Base-by-base conservation (phyloP, 2,888 invertebrate genomes). In the Sphinx pinastri region DNA sequence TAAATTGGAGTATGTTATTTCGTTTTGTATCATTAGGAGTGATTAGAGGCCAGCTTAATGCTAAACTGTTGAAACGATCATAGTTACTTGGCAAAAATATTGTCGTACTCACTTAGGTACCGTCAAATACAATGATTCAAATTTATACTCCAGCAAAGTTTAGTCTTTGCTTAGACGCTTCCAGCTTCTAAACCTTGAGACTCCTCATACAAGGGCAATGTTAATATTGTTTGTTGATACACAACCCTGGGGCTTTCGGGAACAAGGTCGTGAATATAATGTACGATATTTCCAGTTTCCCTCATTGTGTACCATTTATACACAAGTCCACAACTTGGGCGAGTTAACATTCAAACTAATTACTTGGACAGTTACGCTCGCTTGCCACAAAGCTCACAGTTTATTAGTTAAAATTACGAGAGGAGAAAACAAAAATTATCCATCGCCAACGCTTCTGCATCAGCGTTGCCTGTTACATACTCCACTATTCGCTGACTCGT, bases 341-440 rank as follows among this genome's bases (percentile, higher is more conserved):
- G n/a, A 49, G 49, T 60, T 58, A 68, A n/a, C 51, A 69, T 71
- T 72, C 73, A 71, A 79, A 79, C 80, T 87, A 86, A 86, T 88
- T 85, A 85, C 81, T 84, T 81, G 79, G 82, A 81, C 84, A 81
- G 79, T 84, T 77, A 79, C 69, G 74, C 75, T 71, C 75, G 77
- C 73, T 79, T 79, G 76, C 75, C 73, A 73, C 71, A 75, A 73
- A 76, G 76, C 80, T 80, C 74, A 70, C 75, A 76, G 71, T 77
- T 71, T 84, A 84, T 86, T 82, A 79, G 81, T 79, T 78, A 74
- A 80, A 84, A 82, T 84, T 83, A 81, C 13, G 13, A 51, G 51
- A 0, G 49, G 19, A 5, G 38, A 54, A 52, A 45, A 10, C 19
- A 68, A 68, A 68, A 57, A 59, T 16, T 11, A 7, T 38, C 25